These are phyloP conservation scores for Diplogasteroides magnus DNA, from an alignment of 1,140 invertebrate species.

Conservation along the genomic window DNA sequence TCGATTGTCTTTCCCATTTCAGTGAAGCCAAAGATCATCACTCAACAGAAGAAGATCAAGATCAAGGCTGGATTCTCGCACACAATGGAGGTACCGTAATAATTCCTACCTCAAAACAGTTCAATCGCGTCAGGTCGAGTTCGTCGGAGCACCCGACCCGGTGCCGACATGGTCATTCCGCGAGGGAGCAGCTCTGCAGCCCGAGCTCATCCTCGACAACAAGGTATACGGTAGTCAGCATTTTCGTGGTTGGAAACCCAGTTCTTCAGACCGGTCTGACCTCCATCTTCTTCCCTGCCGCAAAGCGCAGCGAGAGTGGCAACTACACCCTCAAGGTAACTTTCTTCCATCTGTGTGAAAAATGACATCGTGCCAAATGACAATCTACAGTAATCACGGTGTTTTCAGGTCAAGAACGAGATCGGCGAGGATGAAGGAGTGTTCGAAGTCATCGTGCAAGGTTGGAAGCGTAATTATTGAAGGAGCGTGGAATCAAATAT, in stretches of 20 bases:
- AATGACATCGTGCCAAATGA: too few species aligned
- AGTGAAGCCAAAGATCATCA: slow-evolving; percentile 85
- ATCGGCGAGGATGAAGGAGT: slow-evolving; percentile 88
- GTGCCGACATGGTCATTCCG: slow-evolving; percentile 48
- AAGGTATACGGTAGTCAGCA: too few species aligned
- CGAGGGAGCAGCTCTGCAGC: slow-evolving; percentile 34
- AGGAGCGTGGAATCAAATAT: too few species aligned
- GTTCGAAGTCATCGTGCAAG: slow-evolving; percentile 83
- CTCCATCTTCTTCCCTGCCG: slow-evolving; percentile 58
- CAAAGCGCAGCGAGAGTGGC: slow-evolving; percentile 70
- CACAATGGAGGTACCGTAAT: slow-evolving; percentile 66
- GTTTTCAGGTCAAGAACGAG: slow-evolving; percentile 69
- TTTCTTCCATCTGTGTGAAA: too few species aligned
- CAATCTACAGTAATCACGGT: neutral
- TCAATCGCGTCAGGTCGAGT: slow-evolving; percentile 65
- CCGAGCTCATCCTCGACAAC: slow-evolving; percentile 49
- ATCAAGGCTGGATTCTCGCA: slow-evolving; percentile 76
- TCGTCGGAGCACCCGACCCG: slow-evolving; percentile 75
- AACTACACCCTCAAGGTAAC: slow-evolving; percentile 79
- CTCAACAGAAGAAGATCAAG: slow-evolving; percentile 59
- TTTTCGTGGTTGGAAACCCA: too few species aligned
- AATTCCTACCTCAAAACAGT: neutral
- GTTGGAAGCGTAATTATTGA: too few species aligned
- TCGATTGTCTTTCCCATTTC: slow-evolving; percentile 34
- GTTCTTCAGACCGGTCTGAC: slow-evolving; percentile 50